These are phyloP conservation scores for Anhinga anhinga DNA, from an alignment of 2,113 vertebrate genomes.

Conservation along the genomic window DNA sequence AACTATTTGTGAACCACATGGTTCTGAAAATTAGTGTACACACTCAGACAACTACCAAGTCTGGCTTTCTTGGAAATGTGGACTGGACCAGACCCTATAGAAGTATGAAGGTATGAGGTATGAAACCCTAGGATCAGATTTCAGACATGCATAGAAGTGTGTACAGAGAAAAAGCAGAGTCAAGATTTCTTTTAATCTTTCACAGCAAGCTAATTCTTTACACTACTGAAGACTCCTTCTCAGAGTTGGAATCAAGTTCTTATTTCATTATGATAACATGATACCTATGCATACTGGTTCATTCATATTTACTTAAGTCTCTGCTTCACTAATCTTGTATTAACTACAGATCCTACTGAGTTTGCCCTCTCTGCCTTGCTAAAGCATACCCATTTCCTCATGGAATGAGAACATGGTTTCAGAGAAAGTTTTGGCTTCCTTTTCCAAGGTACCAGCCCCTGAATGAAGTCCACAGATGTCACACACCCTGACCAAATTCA, in stretches of 20 bases:
- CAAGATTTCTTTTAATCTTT: background rate
- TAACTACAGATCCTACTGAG: background rate
- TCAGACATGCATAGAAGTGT: background rate
- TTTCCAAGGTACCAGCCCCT: background rate
- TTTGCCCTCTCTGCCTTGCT: background rate
- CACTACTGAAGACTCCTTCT: background rate
- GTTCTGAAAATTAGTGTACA: background rate
- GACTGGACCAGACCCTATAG: background rate
- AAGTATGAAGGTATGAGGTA: background rate
- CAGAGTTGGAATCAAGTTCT: background rate
- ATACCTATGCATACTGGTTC: background rate
- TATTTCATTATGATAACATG: background rate
- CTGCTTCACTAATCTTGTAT: background rate
- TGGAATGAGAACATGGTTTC: background rate
- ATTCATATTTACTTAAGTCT: background rate
- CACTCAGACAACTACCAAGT: background rate
- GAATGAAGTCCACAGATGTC: background rate
- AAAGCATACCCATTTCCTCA: background rate
- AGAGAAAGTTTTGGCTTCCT: background rate
- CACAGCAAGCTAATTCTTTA: background rate
- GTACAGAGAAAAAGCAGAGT: background rate
- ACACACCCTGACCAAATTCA: background rate
- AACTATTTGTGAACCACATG: background rate
- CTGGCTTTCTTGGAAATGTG: background rate
- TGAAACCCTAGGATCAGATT: background rate